phyloP scores from a whole-genome alignment of 2,113 vertebrate species.

The Gadus macrocephalus region DNA sequence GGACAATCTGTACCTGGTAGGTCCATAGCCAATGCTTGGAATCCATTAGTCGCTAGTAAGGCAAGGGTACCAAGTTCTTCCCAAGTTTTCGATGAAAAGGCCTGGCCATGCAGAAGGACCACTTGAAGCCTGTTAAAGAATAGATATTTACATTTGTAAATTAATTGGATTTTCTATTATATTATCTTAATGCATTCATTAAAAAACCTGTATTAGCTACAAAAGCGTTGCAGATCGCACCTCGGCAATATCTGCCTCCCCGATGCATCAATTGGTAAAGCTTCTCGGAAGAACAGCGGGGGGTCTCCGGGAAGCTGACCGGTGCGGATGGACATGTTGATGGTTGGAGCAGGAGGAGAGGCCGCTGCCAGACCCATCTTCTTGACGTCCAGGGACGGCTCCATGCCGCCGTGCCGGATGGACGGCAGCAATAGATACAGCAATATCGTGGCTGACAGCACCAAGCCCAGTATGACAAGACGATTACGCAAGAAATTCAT shows the following conservation, averaged over 20 bases:
- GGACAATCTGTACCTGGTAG: conserved; percentile 80
- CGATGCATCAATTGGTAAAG: conserved; percentile 60
- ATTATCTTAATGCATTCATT: background rate
- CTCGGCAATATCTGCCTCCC: conserved; percentile 68
- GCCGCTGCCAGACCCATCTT: conserved; percentile 52
- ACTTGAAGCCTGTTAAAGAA: conserved; percentile 75
- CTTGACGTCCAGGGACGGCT: conserved; percentile 61
- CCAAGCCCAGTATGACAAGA: conserved; percentile 77
- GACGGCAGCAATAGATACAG: conserved; percentile 82
- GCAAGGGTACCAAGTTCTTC: conserved; percentile 86
- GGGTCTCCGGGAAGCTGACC: conserved; percentile 74
- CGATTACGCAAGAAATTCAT: conserved; percentile 77
- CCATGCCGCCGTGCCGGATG: conserved; percentile 70
- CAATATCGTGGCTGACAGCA: conserved; percentile 75
- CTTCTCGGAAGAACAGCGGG: conserved; percentile 87
- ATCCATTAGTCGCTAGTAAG: conserved; percentile 81
- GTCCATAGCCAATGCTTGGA: conserved; percentile 86
- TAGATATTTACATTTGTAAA: background rate
- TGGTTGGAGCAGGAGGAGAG: conserved; percentile 37
- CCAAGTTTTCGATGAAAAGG: conserved; percentile 91
- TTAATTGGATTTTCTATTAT: background rate
- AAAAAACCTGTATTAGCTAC: background rate
- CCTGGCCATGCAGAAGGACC: conserved; percentile 88
- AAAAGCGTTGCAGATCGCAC: conserved; percentile 55
- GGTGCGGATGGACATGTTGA: conserved; percentile 71